A percentile compares a stretch with the other conserved stretches of the same genome.
Evolutionary conservation across 2,797 vertebrate species (phyloP).

Genomic region (Spea hammondii): DNA sequence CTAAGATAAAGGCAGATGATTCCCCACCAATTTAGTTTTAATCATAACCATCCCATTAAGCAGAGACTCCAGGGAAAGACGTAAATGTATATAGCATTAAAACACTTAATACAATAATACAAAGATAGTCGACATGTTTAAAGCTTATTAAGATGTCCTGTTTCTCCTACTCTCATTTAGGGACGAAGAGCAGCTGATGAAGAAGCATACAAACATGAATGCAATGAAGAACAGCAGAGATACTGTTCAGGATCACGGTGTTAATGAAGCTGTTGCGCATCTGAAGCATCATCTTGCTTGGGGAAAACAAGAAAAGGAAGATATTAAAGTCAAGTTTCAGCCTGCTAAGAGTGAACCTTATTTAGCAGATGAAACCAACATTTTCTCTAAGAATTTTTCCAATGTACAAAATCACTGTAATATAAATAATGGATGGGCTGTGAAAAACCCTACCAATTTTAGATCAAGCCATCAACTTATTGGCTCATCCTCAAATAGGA

Average conservation of each 20-base stretch:
- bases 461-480: slow-evolving; percentile 63
- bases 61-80: too few relatives aligned
- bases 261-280: slow-evolving; percentile 63
- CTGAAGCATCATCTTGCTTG: slow-evolving; percentile 75
- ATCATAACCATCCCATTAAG: too few relatives aligned
- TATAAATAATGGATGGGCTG: slow-evolving; percentile 65
- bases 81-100: too few relatives aligned
- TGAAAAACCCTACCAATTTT: slow-evolving; percentile 63
- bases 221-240: slow-evolving; percentile 72
- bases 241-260: slow-evolving; percentile 64
- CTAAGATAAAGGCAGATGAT: too few relatives aligned
- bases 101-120: too few relatives aligned
- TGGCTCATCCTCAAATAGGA: slow-evolving; percentile 60
- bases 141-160: slow-evolving; percentile 1
- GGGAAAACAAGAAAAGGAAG: slow-evolving; percentile 70
- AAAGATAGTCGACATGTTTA: too few relatives aligned
- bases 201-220: slow-evolving; percentile 62
- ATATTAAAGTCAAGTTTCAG: slow-evolving; percentile 70
- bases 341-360: slow-evolving; percentile 61
- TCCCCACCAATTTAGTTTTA: too few relatives aligned
- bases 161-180: slow-evolving; percentile 63
- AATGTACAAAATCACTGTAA: slow-evolving; percentile 68
- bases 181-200: slow-evolving; percentile 71
- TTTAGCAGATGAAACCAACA: slow-evolving; percentile 69
- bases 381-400: slow-evolving; percentile 71